These are phyloP conservation scores for Gymnoscelis rufifasciata DNA, from an alignment of 2,888 invertebrate genomes.

Conservation along the genomic window DNA sequence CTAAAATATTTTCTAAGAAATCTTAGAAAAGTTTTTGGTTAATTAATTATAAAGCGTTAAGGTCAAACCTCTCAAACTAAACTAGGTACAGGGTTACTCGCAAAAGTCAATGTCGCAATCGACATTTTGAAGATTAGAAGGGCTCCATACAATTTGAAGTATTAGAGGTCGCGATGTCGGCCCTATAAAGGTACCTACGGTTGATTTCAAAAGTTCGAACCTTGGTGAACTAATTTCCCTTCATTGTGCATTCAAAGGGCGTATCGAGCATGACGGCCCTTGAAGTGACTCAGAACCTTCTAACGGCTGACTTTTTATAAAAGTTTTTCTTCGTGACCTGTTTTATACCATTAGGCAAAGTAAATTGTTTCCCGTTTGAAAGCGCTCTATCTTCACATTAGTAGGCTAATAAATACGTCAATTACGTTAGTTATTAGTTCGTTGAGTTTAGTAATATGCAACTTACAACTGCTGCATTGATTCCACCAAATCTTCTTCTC, in stretches of 20 bases:
- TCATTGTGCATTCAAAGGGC: constrained; percentile 74
- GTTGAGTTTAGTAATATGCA: no score
- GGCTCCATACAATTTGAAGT: constrained; percentile 67
- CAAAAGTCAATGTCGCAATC: constrained; percentile 71
- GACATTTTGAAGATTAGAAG: constrained; percentile 67
- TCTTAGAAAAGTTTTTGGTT: background rate
- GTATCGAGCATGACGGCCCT: constrained; percentile 68
- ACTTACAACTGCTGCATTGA: constrained; percentile 72
- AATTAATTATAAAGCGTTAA: constrained; percentile 20
- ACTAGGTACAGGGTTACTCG: constrained; percentile 59
- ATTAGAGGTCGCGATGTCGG: constrained; percentile 61
- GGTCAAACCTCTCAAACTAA: constrained; percentile 30
- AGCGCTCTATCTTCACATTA: no score
- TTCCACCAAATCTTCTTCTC: constrained; percentile 77
- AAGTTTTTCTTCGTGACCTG: background rate
- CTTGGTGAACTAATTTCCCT: constrained; percentile 75
- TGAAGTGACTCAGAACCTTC: constrained; percentile 48
- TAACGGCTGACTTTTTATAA: constrained; percentile 5
- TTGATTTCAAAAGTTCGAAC: constrained; percentile 73
- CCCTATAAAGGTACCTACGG: constrained; percentile 65
- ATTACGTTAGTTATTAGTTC: no score
- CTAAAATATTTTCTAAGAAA: no score
- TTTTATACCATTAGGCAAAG: no score
- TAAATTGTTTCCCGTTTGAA: no score
- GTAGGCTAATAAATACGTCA: no score